These are phyloP conservation scores for Molanna angustata DNA, from an alignment of 2,888 invertebrate genomes.

Conservation along the genomic window DNA sequence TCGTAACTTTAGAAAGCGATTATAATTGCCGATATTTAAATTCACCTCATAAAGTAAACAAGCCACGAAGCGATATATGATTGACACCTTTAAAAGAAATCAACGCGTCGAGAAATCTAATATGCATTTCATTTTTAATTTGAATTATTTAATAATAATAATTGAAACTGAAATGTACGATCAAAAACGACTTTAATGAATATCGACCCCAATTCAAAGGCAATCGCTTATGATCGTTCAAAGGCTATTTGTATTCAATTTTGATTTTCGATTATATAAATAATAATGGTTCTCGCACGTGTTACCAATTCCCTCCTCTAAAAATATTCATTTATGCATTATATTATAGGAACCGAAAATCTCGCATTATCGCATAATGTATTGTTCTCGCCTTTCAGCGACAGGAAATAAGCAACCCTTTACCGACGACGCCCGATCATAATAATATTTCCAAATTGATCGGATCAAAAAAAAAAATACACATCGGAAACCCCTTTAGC, in stretches of 20 bases:
- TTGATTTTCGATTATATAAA: constrained; percentile 19
- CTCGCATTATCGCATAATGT: constrained; percentile 7
- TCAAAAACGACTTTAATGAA: neutral
- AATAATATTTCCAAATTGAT: constrained; percentile 16
- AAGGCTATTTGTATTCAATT: constrained; percentile 5
- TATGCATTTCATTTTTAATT: no score
- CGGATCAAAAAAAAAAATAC: constrained; percentile 9
- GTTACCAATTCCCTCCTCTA: constrained; percentile 21
- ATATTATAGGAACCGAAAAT: constrained; percentile 17
- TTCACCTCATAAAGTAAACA: no score
- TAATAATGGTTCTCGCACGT: constrained; percentile 24
- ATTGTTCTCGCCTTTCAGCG: constrained; percentile 20
- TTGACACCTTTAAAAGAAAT: no score
- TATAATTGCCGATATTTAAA: no score
- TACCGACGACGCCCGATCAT: no score
- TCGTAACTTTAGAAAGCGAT: no score
- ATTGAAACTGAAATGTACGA: no score
- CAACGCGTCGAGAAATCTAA: no score
- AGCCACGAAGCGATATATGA: no score
- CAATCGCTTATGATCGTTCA: constrained; percentile 12
- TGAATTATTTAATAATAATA: no score
- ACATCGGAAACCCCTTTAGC: constrained; percentile 11
- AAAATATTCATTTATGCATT: constrained; percentile 28
- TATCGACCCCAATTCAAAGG: neutral
- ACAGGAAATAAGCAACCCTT: constrained; percentile 25